These are phyloP conservation scores for Rhodinocichla rosea DNA, from an alignment of 2,113 vertebrate species.

Conservation along the genomic window DNA sequence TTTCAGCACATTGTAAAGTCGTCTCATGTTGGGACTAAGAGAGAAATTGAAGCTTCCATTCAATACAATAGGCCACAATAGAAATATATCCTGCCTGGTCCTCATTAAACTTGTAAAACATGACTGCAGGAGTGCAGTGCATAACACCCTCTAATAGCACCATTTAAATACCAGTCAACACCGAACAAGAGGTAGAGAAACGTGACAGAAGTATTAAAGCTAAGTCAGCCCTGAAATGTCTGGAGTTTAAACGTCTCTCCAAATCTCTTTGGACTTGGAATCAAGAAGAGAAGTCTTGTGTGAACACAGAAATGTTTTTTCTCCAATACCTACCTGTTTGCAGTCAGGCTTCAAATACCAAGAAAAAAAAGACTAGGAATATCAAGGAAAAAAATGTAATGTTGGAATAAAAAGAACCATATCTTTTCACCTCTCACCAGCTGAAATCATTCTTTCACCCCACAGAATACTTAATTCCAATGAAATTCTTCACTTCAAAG, in stretches of 20 bases:
- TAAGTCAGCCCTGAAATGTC: slow-evolving; percentile 15
- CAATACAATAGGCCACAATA: not conserved
- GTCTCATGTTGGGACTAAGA: not conserved
- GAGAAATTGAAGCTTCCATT: not conserved
- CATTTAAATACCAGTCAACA: slow-evolving; percentile 8
- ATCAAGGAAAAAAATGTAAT: not conserved
- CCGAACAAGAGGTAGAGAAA: not conserved
- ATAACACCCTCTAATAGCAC: not conserved
- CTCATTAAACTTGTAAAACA: slow-evolving; percentile 37
- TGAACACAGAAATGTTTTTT: not conserved
- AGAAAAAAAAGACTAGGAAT: not conserved
- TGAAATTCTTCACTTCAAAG: not conserved
- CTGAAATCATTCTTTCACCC: not conserved
- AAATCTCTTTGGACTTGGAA: slow-evolving; percentile 2
- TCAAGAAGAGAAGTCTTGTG: not conserved
- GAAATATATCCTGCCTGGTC: not conserved
- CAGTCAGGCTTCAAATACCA: not conserved
- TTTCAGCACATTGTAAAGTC: not conserved
- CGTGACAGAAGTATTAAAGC: not conserved
- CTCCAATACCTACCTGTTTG: not conserved
- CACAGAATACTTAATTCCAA: not conserved
- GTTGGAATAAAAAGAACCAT: not conserved
- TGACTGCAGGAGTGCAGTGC: not conserved
- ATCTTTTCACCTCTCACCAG: not conserved
- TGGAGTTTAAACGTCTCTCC: not conserved